phyloP scores from a whole-genome alignment of 2,797 vertebrate species.

The Sorex maritimensis region DNA sequence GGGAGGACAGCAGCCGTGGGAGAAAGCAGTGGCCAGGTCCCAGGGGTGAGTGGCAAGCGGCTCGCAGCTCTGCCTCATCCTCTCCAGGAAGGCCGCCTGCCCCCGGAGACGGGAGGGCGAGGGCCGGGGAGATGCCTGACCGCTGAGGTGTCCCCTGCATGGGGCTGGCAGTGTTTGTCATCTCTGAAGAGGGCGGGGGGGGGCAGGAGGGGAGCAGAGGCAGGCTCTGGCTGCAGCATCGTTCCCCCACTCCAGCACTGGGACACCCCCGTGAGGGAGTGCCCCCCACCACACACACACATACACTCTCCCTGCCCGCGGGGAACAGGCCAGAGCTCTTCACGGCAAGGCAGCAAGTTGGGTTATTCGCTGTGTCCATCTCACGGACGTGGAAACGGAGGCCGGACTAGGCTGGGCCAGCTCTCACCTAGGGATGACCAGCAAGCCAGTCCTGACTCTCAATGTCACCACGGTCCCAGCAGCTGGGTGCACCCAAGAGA shows the following conservation, averaged over 20 bases:
- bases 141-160: slow-evolving; percentile 85
- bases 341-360: background rate
- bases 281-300: no score
- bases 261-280: background rate
- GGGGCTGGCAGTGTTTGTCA: slow-evolving; percentile 74
- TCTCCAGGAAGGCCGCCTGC: slow-evolving; percentile 29
- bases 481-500: background rate
- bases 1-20: background rate
- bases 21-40: background rate
- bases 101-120: background rate
- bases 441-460: background rate
- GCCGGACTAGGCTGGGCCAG: background rate
- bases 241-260: background rate
- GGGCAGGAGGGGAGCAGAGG: background rate
- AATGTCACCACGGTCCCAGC: background rate
- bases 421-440: background rate
- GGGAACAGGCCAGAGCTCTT: background rate
- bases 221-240: background rate
- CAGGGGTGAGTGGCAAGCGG: accelerated
- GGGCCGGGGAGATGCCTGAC: slow-evolving; percentile 79
- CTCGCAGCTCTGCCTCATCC: background rate
- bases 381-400: slow-evolving; percentile 7
- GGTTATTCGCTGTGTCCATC: no score
- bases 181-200: background rate
- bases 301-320: no score